Evolutionary conservation across 2,797 vertebrate genomes (phyloP).

Genomic region (Salarias fasciatus): DNA sequence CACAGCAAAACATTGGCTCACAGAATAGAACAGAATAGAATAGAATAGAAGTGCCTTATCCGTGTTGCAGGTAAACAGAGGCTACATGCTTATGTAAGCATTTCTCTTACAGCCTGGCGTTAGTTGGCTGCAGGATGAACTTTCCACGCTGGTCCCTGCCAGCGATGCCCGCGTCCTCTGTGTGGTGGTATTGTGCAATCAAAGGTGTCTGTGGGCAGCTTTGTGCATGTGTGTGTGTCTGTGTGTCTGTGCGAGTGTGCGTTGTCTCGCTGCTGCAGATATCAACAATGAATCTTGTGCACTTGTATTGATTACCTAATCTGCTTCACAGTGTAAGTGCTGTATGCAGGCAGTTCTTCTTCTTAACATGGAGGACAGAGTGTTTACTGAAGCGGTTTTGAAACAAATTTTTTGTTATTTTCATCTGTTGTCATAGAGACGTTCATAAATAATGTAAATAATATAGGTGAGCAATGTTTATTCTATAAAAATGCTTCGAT

Average conservation of each 20-base stretch:
- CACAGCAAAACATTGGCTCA: conserved; percentile 43
- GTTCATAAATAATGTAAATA: too few relatives aligned
- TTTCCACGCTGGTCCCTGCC: conserved; percentile 53
- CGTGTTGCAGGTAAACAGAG: conserved; percentile 24
- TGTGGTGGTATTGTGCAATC: conserved; percentile 40
- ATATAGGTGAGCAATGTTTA: too few relatives aligned
- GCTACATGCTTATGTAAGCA: conserved; percentile 42
- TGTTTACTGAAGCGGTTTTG: too few relatives aligned
- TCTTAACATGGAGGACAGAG: too few relatives aligned
- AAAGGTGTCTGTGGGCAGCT: conserved; percentile 26
- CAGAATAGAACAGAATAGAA: conserved; percentile 11
- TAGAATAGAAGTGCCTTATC: conserved; percentile 4
- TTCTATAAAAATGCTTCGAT: too few relatives aligned
- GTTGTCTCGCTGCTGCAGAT: conserved; percentile 3
- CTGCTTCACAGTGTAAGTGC: not conserved
- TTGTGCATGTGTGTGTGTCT: conserved; percentile 12
- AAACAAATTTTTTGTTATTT: too few relatives aligned
- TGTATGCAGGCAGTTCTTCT: too few relatives aligned
- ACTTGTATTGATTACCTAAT: conserved; percentile 16
- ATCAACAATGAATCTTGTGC: conserved; percentile 17
- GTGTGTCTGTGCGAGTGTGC: not conserved
- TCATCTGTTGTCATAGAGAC: too few relatives aligned
- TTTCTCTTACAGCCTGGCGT: conserved; percentile 38
- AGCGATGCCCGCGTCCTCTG: conserved; percentile 59
- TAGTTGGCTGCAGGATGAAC: conserved; percentile 53